Evolutionary conservation across 2,888 invertebrate genomes (phyloP), one percentile per base, ranked within the genome.

Genomic region (Luffia ferchaultella): DNA sequence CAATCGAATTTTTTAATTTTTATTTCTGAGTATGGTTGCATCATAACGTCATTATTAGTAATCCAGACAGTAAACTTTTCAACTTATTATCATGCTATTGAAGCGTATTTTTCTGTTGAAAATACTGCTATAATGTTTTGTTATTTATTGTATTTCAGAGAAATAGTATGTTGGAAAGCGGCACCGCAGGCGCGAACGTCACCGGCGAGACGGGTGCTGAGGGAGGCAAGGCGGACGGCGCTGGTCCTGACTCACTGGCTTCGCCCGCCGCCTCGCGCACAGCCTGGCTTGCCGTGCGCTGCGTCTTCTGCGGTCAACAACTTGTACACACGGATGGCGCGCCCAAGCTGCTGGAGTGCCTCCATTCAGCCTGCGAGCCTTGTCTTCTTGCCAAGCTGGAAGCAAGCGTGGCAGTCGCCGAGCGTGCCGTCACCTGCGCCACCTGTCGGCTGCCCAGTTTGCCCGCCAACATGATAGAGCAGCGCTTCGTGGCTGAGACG

Each of bases 341-440:
- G 48, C 93, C 95, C 40, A 94, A 93, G 78, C 85, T 96, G 53
- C 82, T 96, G 65, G 94, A 94, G 75, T 96, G 96, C 70, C 85
- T 96, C 58, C 96, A 96, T 73, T 92, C 94, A 49, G 89, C 92
- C 53, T 96, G 96, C 71, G 86, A 89, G 51, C 84, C 87, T 55
- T 95, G 95, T 76, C 79, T 94, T 60, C 87, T 86, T 58, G 86
- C 87, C 52, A 92, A 91, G 73, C 74, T 92, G 20, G 79, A 83
- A 17, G 83, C 83, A 62, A 70, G 70, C 44, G 72, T 73, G 44
- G 65, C 72, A 42, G 63, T 61, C 58, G 68, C 68, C 47, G 78
- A 76, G 56, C 68, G 77, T 20, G 63, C 76, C 52, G 74, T 76
- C 18, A 76, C 85, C 54, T 95, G 95, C 67, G 89, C 91, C 17